A percentile compares a stretch with the other conserved stretches of the same genome.
Evolutionary conservation across 37 sponge, comb jelly and placozoan genomes (phyloP).

Genomic region (Cliona cf. orientalis): DNA sequence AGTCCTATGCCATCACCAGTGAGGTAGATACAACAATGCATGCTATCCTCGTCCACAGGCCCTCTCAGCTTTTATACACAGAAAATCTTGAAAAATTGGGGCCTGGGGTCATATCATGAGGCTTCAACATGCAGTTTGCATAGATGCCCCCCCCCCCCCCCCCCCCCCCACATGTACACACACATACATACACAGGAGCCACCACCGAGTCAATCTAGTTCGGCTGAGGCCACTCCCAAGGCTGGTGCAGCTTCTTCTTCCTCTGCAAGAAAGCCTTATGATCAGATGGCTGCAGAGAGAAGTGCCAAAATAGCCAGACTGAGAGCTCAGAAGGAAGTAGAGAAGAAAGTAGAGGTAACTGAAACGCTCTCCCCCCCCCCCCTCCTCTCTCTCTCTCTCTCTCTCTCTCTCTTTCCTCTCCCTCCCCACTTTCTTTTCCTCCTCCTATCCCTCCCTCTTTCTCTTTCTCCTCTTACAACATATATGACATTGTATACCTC

Average conservation of each 20-base stretch:
- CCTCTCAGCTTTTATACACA: not conserved
- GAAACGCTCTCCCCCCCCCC: not conserved
- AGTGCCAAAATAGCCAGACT: slow-evolving; percentile 63
- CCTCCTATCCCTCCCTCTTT: not conserved
- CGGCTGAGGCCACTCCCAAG: slow-evolving; percentile 25
- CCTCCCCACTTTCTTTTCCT: slow-evolving; percentile 7
- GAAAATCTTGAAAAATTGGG: no score
- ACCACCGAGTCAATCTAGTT: not conserved
- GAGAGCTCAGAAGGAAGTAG: slow-evolving; percentile 62
- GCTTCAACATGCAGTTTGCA: not conserved
- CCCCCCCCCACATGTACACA: not conserved
- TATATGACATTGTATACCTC: no score
- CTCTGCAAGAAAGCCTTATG: slow-evolving; percentile 2
- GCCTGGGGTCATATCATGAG: no score
- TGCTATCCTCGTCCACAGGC: not conserved
- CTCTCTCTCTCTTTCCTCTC: no score
- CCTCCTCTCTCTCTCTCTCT: slow-evolving; percentile 5
- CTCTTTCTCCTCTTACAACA: slow-evolving; percentile 2
- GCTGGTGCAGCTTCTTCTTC: not conserved
- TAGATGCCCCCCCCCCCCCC: not conserved
- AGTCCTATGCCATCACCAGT: slow-evolving; percentile 70
- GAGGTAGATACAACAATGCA: slow-evolving; percentile 18
- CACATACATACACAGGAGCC: not conserved
- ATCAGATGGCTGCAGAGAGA: slow-evolving; percentile 57
- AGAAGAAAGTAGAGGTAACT: slow-evolving; percentile 58